phyloP scores from a whole-genome alignment of 2,888 invertebrate species.

The Tenthredo distinguenda region DNA sequence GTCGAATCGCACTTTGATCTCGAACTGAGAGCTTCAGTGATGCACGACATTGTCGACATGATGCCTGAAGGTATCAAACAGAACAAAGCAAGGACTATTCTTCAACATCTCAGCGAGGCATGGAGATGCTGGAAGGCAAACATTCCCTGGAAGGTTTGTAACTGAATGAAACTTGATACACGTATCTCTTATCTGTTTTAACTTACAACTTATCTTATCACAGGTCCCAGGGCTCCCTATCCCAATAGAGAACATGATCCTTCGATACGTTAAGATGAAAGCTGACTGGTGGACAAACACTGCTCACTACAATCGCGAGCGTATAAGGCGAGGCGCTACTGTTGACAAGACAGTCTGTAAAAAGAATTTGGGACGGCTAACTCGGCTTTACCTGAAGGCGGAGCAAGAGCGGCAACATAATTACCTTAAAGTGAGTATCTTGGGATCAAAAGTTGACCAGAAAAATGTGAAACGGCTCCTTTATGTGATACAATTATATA shows the following conservation, averaged over 20 bases:
- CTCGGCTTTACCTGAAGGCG: conserved; percentile 96
- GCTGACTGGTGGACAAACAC: conserved; percentile 99
- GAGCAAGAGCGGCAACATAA: conserved; percentile 99
- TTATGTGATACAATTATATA: conserved; percentile 46
- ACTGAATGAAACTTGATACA: neutral
- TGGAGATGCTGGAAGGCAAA: conserved; percentile 99
- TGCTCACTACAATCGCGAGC: conserved; percentile 99
- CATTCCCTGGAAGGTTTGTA: conserved; percentile 97
- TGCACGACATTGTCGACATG: conserved; percentile 99
- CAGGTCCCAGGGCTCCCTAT: conserved; percentile 98
- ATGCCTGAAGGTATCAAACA: conserved; percentile 99
- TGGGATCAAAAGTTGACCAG: neutral
- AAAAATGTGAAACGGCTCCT: neutral
- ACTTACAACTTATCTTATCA: conserved; percentile 52
- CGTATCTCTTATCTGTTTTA: conserved; percentile 41
- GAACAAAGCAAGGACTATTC: conserved; percentile 98
- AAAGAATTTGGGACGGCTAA: conserved; percentile 99
- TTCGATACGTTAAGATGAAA: conserved; percentile 99
- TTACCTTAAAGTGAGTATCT: conserved; percentile 89
- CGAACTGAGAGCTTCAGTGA: conserved; percentile 97
- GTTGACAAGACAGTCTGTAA: conserved; percentile 99
- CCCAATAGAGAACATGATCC: conserved; percentile 99
- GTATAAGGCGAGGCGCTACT: conserved; percentile 99
- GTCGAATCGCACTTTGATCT: conserved; percentile 99
- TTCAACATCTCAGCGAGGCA: conserved; percentile 99